Percentiles rank a stretch among this genome's conserved stretches.
Evolutionary conservation across 1,140 invertebrate species (phyloP).

Genomic region (Drosophila busckii): DNA sequence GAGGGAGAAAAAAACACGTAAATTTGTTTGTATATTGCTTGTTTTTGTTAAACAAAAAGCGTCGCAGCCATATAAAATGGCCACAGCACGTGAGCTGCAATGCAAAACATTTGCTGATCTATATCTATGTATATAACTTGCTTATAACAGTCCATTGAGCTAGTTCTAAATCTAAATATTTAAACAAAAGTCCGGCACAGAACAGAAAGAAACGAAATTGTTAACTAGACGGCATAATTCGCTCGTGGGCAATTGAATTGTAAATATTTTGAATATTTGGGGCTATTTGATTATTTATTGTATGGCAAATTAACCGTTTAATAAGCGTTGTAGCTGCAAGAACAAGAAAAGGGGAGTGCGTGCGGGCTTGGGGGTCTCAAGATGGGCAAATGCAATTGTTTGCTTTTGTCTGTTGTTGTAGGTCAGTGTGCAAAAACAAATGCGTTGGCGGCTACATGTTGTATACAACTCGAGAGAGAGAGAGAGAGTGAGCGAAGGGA

Average conservation of each 20-base stretch:
- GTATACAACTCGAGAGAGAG: conserved; percentile 41
- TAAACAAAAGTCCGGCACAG: too few species aligned
- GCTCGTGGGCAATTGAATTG: conserved; percentile 27
- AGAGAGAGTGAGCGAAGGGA: neutral
- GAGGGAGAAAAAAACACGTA: neutral
- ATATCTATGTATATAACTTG: too few species aligned
- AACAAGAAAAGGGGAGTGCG: neutral
- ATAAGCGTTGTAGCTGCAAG: conserved; percentile 18
- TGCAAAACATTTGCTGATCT: too few species aligned
- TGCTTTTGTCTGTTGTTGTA: conserved; percentile 68
- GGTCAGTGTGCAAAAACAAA: conserved; percentile 78
- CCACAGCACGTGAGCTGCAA: too few species aligned
- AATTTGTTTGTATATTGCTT: too few species aligned
- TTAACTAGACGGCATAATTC: conserved; percentile 64
- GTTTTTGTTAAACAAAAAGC: too few species aligned
- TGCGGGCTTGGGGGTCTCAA: neutral
- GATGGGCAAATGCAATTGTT: conserved; percentile 53
- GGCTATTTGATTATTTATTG: conserved; percentile 70
- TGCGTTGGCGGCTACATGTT: conserved; percentile 48
- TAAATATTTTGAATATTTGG: conserved; percentile 66
- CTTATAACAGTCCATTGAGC: too few species aligned
- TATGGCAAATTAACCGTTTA: conserved; percentile 49
- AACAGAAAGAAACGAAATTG: conserved; percentile 24
- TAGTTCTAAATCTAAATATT: too few species aligned
- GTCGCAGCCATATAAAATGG: too few species aligned